Evolutionary conservation across 2,113 vertebrate genomes (phyloP), one percentile per base, ranked within the genome.

Genomic region (Sisor rabdophorus): DNA sequence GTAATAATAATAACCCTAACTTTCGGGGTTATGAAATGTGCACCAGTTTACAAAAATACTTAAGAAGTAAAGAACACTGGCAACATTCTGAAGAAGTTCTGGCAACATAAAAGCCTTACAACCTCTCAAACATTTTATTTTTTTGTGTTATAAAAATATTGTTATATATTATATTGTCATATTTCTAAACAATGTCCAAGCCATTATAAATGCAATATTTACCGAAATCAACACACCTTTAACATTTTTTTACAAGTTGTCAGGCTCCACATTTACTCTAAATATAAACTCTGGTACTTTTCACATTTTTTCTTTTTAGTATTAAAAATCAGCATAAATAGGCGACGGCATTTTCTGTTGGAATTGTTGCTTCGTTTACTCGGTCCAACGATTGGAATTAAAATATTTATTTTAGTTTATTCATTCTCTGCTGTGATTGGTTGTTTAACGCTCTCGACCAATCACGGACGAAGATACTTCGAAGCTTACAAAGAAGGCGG

Each of bases 391-490:
- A 22, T 9, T 55, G 30, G 19, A 71, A 55, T 40, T 36, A 71
- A 36, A 36, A 36, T 22, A 8, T 44, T 44, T 44, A 44, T 44
- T 44, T 44, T 36, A 36, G 2, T 36, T 36, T 44, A 32, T 54
- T 7, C 8, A 55, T 55, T 12, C 50, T 71, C n/a, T 0, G 1
- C 12, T 2, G 28, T 70, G 48, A 70, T 70, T 70, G 68, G 68
- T 30, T 17, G 26, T 70, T 32, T 11, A 30, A 32, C 2, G 10
- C 24, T 32, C 4, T 71, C 6, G 30, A 55, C 69, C 69, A 71
- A 71, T 71, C 69, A 71, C 30, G 3, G 69, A 36, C 28, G 52
- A 22, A 22, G 52, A 22, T 71, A 55, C 22, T 71, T 36, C 19
- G 36, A 71, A 28, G 28, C 7, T 22, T 22, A 24, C 11, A 71